phyloP scores from a whole-genome alignment of 92 coral and sea anemone species.

The Porites cylindrica region DNA sequence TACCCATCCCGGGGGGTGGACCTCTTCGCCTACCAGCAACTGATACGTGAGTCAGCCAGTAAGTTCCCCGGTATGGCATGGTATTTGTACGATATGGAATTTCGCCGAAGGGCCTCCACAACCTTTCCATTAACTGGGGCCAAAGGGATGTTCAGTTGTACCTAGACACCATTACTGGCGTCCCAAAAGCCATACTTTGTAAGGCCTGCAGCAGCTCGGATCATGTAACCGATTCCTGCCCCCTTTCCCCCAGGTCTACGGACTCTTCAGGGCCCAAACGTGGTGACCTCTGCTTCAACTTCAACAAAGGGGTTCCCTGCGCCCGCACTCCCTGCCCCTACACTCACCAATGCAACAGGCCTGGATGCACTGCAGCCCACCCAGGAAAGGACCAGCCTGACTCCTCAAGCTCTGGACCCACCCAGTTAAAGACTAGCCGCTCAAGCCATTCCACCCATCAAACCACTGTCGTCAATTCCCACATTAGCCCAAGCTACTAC shows the following conservation, averaged over 20 bases:
- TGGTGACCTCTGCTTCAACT: not conserved
- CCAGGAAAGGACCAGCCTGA: not conserved
- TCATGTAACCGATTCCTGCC: not conserved
- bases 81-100: not conserved
- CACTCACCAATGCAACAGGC: constrained; percentile 14
- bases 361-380: constrained; percentile 10
- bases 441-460: not conserved
- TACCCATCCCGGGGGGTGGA: too few relatives aligned
- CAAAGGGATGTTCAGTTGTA: constrained; percentile 14
- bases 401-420: too few relatives aligned
- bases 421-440: not conserved
- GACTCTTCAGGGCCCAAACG: too few relatives aligned
- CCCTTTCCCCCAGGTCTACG: too few relatives aligned
- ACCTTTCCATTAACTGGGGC: constrained; percentile 5
- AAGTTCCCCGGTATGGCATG: constrained; percentile 23
- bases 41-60: not conserved
- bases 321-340: constrained; percentile 14
- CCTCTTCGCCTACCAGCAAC: too few relatives aligned
- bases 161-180: not conserved
- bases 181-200: too few relatives aligned
- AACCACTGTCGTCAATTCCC: not conserved
- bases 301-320: constrained; percentile 12
- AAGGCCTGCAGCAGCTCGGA: not conserved
- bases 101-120: too few relatives aligned
- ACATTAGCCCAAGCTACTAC: not conserved